Evolutionary conservation across 2,888 invertebrate genomes (phyloP).

Genomic region (Cynaeus angustus): DNA sequence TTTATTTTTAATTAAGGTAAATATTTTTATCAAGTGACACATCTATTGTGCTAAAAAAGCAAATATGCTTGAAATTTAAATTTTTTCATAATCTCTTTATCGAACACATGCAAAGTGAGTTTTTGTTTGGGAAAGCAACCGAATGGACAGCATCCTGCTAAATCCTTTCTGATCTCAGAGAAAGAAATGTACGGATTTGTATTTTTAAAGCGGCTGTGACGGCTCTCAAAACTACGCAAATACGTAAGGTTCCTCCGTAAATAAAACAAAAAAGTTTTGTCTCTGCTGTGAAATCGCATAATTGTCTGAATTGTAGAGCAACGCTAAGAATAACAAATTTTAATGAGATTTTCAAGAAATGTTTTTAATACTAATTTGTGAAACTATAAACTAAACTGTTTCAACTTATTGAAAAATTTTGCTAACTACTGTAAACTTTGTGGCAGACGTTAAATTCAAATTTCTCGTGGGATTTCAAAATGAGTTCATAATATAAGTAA

Average conservation of each 20-base stretch:
- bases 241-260: conserved; percentile 28
- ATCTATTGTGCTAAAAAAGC: too few relatives aligned
- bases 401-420: too few relatives aligned
- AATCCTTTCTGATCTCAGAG: conserved; percentile 42
- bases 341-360: too few relatives aligned
- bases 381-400: too few relatives aligned
- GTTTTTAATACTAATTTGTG: too few relatives aligned
- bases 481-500: conserved; percentile 59
- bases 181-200: conserved; percentile 44
- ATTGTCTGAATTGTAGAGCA: background rate
- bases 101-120: conserved; percentile 59
- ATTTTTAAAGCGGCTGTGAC: conserved; percentile 34
- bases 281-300: background rate
- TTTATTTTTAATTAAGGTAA: too few relatives aligned
- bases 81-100: conserved; percentile 59
- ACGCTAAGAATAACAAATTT: too few relatives aligned
- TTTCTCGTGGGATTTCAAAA: conserved; percentile 61
- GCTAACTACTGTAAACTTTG: background rate
- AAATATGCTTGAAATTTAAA: conserved; percentile 32
- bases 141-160: conserved; percentile 29
- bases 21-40: too few relatives aligned
- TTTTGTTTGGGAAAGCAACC: conserved; percentile 54
- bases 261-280: conserved; percentile 22
- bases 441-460: conserved; percentile 54
- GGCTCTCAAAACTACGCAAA: conserved; percentile 12